Conservation (phyloP, 53 echinoderm and acorn worm genomes). For the Actinopyga echinites region DNA sequence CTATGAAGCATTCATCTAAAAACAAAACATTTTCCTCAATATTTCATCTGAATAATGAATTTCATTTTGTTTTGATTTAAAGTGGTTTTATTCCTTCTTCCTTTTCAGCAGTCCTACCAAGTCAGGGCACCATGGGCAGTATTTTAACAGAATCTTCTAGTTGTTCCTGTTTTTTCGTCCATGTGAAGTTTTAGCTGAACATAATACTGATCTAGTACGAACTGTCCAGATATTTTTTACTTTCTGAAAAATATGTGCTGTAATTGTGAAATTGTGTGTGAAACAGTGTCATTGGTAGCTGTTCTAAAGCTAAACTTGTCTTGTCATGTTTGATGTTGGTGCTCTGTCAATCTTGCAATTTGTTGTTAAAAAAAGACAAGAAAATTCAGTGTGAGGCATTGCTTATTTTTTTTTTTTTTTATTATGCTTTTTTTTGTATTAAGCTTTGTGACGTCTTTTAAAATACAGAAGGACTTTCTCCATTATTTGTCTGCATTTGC, state of each 20-base stretch:
- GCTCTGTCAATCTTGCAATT: not conserved
- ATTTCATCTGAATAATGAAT: too few species aligned
- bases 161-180: not conserved
- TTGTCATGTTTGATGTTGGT: not conserved
- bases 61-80: not conserved
- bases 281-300: not conserved
- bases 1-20: too few species aligned
- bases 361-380: too few species aligned
- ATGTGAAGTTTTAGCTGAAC: not conserved
- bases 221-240: not conserved
- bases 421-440: too few species aligned
- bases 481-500: too few species aligned
- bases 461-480: too few species aligned
- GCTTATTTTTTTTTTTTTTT: too few species aligned
- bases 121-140: constrained; percentile 72
- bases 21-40: too few species aligned
- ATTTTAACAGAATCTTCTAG: not conserved
- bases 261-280: too few species aligned
- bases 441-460: too few species aligned
- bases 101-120: constrained; percentile 52
- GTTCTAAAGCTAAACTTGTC: not conserved
- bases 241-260: not conserved
- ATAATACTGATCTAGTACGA: not conserved
- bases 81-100: not conserved
- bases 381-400: too few species aligned